Base-by-base conservation (phyloP, 2,113 vertebrate genomes). In the Aptenodytes forsteri region DNA sequence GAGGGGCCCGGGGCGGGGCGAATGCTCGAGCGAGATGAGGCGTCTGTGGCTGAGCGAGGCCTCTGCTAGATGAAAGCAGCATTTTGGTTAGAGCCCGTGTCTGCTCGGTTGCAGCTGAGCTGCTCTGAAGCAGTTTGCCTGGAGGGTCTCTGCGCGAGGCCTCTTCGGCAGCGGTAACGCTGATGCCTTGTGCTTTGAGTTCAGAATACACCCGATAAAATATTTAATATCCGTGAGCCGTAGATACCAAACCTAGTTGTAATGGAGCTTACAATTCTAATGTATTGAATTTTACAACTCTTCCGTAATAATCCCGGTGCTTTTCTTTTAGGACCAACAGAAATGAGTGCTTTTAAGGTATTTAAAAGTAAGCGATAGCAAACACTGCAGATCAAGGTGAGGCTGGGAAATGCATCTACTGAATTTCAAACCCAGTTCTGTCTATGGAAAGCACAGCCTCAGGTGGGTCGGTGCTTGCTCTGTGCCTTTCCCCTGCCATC, bases 381-480 rank as follows among this genome's bases (percentile, higher is more conserved):
- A 38, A 19, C 3, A 0, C 32, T 34, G 42, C 69, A 50, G 65
- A 10, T 12, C 0, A 4, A 23, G 40, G 49, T 20, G 32, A 52
- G 65, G 36, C 58, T 11, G n/a, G 27, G 32, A 49, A 2, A 32
- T 12, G 38, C 23, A 12, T 0, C n/a, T 40, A 1, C 79, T 30
- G 36, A 8, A 2, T 5, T 3, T 1, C 23, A 25, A 38, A 6
- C 4, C 22, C 4, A 0, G 26, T 8, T 40, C 23, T 71, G 36
- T 5, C 15, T 10, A 2, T 4, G 34, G 16, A 6, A 22, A 29
- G 46, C 64, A 12, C 2, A 1, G 65, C 16, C 21, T 27, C 12
- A 0, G 26, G 10, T n/a, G 59, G 36, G 34, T 38, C 2, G 1
- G 36, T n/a, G 23, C 13, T 11, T 38, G 16, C 47, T 20, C 40